A percentile compares a stretch with the other conserved stretches of the same genome.
phyloP scores from a whole-genome alignment of 1,140 invertebrate species.

The Subanguina moxae region DNA sequence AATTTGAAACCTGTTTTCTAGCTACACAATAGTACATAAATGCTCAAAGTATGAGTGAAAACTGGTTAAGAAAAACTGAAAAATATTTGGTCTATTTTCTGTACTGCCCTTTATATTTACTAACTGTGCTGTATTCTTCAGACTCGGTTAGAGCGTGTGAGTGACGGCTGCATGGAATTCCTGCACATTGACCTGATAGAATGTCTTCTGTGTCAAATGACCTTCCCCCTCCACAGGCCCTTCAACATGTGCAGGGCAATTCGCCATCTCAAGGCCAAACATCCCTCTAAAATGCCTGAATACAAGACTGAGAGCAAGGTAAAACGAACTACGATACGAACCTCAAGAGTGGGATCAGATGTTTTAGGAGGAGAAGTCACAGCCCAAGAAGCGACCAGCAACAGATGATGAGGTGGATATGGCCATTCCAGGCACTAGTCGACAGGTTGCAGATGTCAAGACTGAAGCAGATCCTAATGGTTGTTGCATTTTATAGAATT shows the following conservation, averaged over 20 bases:
- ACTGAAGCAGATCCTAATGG: too few relatives aligned
- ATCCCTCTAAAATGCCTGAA: constrained; percentile 52
- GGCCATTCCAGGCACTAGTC: not conserved
- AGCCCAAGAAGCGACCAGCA: too few relatives aligned
- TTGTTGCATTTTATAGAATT: too few relatives aligned
- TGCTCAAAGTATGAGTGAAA: too few relatives aligned
- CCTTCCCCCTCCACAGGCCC: constrained; percentile 47
- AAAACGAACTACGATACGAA: not conserved
- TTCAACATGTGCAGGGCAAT: constrained; percentile 56
- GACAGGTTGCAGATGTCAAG: too few relatives aligned
- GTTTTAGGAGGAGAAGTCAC: too few relatives aligned
- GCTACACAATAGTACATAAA: too few relatives aligned
- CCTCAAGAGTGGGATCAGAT: not conserved
- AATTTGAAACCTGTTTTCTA: too few relatives aligned
- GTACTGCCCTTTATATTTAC: too few relatives aligned
- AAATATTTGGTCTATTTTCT: too few relatives aligned
- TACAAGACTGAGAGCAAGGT: constrained; percentile 31
- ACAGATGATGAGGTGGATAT: too few relatives aligned
- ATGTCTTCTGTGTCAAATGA: constrained; percentile 47
- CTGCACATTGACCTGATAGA: constrained; percentile 39
- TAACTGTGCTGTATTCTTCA: constrained; percentile 9
- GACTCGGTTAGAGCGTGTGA: constrained; percentile 46
- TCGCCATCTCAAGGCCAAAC: constrained; percentile 53
- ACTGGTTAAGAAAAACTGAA: too few relatives aligned
- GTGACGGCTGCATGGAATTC: constrained; percentile 54